Evolutionary conservation across 2,888 invertebrate species (phyloP).

Genomic region (Matsumyia berberina): DNA sequence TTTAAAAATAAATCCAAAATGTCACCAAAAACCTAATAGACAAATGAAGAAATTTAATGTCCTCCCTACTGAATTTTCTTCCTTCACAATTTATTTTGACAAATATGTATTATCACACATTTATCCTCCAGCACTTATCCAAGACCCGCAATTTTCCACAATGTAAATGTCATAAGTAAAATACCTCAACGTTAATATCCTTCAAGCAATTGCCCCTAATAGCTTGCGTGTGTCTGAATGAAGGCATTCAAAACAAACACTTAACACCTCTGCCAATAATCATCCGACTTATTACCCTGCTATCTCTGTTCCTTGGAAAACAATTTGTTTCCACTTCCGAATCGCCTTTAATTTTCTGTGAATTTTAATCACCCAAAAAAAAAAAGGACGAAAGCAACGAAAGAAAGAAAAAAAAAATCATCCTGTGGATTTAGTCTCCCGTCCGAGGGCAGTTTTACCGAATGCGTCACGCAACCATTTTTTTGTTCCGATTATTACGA

Average conservation of each 20-base stretch:
- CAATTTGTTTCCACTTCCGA: constrained; percentile 71
- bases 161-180: constrained; percentile 34
- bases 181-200: constrained; percentile 39
- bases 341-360: constrained; percentile 72
- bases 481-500: constrained; percentile 53
- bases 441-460: constrained; percentile 26
- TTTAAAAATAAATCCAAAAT: too few species aligned
- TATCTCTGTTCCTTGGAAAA: constrained; percentile 59
- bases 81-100: too few species aligned
- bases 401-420: constrained; percentile 37
- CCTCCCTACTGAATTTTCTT: too few species aligned
- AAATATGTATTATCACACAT: neutral
- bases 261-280: constrained; percentile 75
- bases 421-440: constrained; percentile 51
- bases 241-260: constrained; percentile 68
- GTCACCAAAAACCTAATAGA: too few species aligned
- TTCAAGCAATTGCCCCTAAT: constrained; percentile 37
- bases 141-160: constrained; percentile 11
- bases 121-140: neutral
- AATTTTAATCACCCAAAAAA: constrained; percentile 71
- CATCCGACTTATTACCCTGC: constrained; percentile 70
- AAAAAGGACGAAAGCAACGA: constrained; percentile 45
- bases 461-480: constrained; percentile 70
- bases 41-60: too few species aligned
- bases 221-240: constrained; percentile 63